A percentile compares a stretch with the other conserved stretches of the same genome.
Conservation (phyloP, 2,888 invertebrate species). For the Pycnomerus fuliginosus region DNA sequence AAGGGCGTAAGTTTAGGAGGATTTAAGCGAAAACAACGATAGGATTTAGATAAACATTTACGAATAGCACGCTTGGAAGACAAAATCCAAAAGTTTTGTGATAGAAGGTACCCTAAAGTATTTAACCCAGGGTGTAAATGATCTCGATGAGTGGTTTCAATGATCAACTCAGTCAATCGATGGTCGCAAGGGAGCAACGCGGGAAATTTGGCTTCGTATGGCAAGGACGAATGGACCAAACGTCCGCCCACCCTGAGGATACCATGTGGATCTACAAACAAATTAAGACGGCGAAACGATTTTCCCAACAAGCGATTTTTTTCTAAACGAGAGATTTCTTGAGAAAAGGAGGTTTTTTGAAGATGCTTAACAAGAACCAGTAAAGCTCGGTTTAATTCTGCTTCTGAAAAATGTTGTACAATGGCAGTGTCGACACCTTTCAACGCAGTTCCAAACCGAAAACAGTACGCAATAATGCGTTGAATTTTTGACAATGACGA, state of each 20-base stretch:
- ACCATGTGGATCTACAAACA: slow-evolving; percentile 18
- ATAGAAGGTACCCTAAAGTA: slow-evolving; percentile 16
- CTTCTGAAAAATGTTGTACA: neutral
- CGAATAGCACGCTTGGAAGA: slow-evolving; percentile 8
- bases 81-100: slow-evolving; percentile 26
- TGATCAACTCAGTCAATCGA: slow-evolving; percentile 21
- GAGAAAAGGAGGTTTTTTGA: slow-evolving; percentile 6
- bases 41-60: neutral
- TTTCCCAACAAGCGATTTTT: slow-evolving; percentile 7
- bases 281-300: slow-evolving; percentile 13
- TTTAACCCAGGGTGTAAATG: slow-evolving; percentile 24
- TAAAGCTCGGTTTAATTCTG: slow-evolving; percentile 10
- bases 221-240: slow-evolving; percentile 10
- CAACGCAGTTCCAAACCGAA: slow-evolving; percentile 1
- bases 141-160: slow-evolving; percentile 23
- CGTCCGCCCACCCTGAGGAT: slow-evolving; percentile 24
- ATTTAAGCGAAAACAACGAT: slow-evolving; percentile 4
- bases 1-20: neutral
- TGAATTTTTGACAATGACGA: slow-evolving; percentile 4
- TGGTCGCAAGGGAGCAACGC: slow-evolving; percentile 10
- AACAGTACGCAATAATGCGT: slow-evolving; percentile 2
- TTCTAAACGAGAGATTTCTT: slow-evolving; percentile 5
- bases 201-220: slow-evolving; percentile 16
- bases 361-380: slow-evolving; percentile 14
- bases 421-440: neutral